A percentile compares a stretch with the other conserved stretches of the same genome.
Conservation (phyloP, 2,113 vertebrate species). For the Myotis yumanensis region DNA sequence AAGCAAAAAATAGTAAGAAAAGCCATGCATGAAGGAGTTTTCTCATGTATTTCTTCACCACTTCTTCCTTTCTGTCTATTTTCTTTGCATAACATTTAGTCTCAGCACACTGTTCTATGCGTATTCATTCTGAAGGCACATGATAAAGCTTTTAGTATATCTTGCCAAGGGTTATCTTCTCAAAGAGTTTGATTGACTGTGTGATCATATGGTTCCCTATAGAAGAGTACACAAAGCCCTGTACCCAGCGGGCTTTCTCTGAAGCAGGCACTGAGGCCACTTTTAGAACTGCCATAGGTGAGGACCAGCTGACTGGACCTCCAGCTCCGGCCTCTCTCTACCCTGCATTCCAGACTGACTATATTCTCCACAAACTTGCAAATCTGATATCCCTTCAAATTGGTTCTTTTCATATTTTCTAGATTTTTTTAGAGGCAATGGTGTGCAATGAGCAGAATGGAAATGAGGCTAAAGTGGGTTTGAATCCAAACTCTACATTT, state of each 20-base stretch:
- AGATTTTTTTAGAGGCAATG: not conserved
- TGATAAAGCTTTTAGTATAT: not conserved
- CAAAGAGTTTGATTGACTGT: not conserved
- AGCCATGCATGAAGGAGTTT: not conserved
- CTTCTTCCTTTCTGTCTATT: not conserved
- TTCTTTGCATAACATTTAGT: not conserved
- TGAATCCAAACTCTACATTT: not conserved
- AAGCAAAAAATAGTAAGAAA: not conserved
- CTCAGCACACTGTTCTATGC: not conserved
- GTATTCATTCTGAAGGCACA: not conserved
- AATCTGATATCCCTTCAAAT: not conserved
- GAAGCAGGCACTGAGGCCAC: too few relatives aligned
- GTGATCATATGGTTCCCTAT: rapidly evolving
- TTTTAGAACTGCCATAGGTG: rapidly evolving
- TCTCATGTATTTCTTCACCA: not conserved
- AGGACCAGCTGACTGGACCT: not conserved
- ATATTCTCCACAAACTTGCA: not conserved
- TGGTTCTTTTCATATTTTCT: not conserved
- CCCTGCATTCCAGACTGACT: not conserved
- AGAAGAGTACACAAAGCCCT: not conserved
- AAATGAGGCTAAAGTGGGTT: not conserved
- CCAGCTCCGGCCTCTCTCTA: not conserved
- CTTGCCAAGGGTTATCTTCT: not conserved
- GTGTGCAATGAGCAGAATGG: not conserved
- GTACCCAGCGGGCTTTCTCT: too few relatives aligned